phyloP scores from a whole-genome alignment of 1,140 invertebrate genomes.

The Stenopsyche tienmushanensis region DNA sequence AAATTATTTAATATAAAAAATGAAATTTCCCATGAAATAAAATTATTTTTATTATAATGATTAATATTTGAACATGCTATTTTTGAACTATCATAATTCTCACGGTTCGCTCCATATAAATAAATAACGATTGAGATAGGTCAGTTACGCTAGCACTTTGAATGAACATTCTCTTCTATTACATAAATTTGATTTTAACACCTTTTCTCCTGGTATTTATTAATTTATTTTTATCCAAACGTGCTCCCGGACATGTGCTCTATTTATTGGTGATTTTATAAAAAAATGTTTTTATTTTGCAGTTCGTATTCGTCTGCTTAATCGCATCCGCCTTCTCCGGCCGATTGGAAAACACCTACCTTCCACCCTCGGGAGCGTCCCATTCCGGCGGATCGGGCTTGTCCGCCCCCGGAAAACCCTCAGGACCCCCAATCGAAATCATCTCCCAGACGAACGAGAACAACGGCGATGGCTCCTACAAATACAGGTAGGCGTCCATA shows the following conservation, averaged over 20 bases:
- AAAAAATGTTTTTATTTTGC: slow-evolving; percentile 32
- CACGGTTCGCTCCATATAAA: not conserved
- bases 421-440: slow-evolving; percentile 52
- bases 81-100: not conserved
- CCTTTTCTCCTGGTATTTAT: too few relatives aligned
- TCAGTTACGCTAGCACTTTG: too few relatives aligned
- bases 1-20: too few relatives aligned
- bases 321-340: slow-evolving; percentile 45
- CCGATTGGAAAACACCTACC: slow-evolving; percentile 51
- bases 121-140: too few relatives aligned
- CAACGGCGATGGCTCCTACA: slow-evolving; percentile 60
- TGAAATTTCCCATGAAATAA: too few relatives aligned
- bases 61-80: not conserved
- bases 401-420: slow-evolving; percentile 40
- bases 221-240: not conserved
- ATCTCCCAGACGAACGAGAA: slow-evolving; percentile 59
- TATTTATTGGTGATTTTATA: not conserved
- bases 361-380: slow-evolving; percentile 46
- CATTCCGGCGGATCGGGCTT: slow-evolving; percentile 45
- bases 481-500: slow-evolving; percentile 48
- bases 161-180: too few relatives aligned
- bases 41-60: not conserved
- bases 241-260: not conserved
- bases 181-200: too few relatives aligned
- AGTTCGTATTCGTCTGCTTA: slow-evolving; percentile 44